Evolutionary conservation across 2,113 vertebrate species (phyloP), one percentile per base, ranked within the genome.

Genomic region (Anarrhichthys ocellatus): DNA sequence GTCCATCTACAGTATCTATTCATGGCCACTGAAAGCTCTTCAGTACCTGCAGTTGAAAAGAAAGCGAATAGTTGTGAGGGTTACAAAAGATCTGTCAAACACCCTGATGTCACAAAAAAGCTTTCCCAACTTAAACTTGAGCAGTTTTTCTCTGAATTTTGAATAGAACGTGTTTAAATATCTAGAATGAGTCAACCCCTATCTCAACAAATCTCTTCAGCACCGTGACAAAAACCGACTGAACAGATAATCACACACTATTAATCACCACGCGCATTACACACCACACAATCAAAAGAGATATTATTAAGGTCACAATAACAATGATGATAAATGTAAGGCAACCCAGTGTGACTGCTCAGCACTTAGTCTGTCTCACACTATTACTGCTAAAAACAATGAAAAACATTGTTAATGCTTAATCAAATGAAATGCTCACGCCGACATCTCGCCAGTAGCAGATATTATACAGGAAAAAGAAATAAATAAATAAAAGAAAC

Each of bases 291-390:
- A 85, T 88, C 54, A 87, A 71, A 6, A 82, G 42, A 71, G 74
- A 90, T 90, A 86, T 92, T 82, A 88, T 88, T 90, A 88, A 91
- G 90, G 81, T 90, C 71, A 87, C 50, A 80, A 88, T 65, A 88
- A 87, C 85, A 83, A 89, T 85, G 80, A 86, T 90, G 89, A 91
- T 87, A 73, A 88, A 93, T 91, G 88, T 72, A 67, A 85, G 67
- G 80, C 85, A 88, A 80, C 68, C 52, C 66, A 44, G 76, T 91
- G 79, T 90, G 81, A 91, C 86, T 83, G 73, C 78, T 73, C 29
- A 10, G 42, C 83, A 84, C 78, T 88, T 85, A 89, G 79, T 70
- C 54, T 74, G 78, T 70, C 84, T 83, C 68, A 56, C 58, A 63
- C 80, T 58, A 87, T 85, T 67, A 66, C 42, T 29, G 63, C 71